Evolutionary conservation across 2,113 vertebrate species (phyloP), one percentile per base, ranked within the genome.

Genomic region (Aptenodytes forsteri): DNA sequence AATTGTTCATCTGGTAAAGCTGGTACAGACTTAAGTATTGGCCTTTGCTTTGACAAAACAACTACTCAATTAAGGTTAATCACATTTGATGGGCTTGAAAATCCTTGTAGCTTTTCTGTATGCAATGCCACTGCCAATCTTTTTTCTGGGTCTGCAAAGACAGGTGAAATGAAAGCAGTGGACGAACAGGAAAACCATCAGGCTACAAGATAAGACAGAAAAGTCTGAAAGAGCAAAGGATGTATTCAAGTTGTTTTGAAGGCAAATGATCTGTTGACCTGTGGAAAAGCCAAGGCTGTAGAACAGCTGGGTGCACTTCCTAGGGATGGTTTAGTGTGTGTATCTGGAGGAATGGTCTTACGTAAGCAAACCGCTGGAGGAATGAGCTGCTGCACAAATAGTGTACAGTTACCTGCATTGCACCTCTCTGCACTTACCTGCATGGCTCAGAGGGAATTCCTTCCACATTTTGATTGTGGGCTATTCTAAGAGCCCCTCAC

Each of bases 241-340:
- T 86, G 67, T 44, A 25, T 84, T 79, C 64, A 91, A 11, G 34
- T 47, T 90, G 11, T 75, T 97, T 95, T 77, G 70, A 87, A 46
- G 30, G 36, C 46, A 88, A 91, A 83, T 52, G 13, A 72, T 86
- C 58, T 86, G 38, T 84, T 50, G 13, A 23, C 32, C 49, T 15
- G 4, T 82, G 70, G 71, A 75, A 89, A 93, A 85, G 47, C 75
- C 82, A 61, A 96, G 82, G 73, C 46, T 61, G 59, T 65, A 82
- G 80, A 87, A 88, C 10, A 87, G 64, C 54, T 26, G 22, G 75
- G 59, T 85, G 78, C 27, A 72, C 94, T 96, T 98, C 75, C 89
- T 88, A 75, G 75, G 77, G 66, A 16, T 87, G 81, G 56, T 93
- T 97, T 82, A 52, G 66, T 38, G 11, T 20, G 13, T 29, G 11